A percentile compares a stretch with the other conserved stretches of the same genome.
Evolutionary conservation across 1,140 invertebrate species (phyloP).

Genomic region (Zophobas atratus): DNA sequence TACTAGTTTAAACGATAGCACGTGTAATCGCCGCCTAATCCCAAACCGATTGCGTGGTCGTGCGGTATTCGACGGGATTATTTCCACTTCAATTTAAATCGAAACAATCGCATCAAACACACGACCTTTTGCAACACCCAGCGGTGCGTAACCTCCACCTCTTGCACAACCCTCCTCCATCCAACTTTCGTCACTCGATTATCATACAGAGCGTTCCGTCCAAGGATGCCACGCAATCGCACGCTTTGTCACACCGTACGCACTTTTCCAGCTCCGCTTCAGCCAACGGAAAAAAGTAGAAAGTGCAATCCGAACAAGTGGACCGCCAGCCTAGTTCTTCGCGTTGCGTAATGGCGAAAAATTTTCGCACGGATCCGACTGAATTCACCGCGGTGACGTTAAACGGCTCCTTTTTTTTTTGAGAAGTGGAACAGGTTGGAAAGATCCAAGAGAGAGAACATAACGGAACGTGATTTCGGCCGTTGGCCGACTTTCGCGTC

Average conservation of each 20-base stretch:
- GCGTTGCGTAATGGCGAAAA: constrained; percentile 1
- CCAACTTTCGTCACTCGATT: background rate
- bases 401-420: background rate
- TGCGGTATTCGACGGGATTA: too few relatives aligned
- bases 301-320: background rate
- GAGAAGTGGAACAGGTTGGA: background rate
- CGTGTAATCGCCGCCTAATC: too few relatives aligned
- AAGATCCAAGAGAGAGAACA: background rate
- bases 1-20: too few relatives aligned
- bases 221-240: background rate
- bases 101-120: background rate
- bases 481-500: background rate
- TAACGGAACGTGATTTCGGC: background rate
- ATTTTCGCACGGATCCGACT: constrained; percentile 1
- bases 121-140: background rate
- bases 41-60: too few relatives aligned
- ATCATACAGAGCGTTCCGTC: background rate
- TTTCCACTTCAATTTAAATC: too few relatives aligned
- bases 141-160: background rate
- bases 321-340: background rate
- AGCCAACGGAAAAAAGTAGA: constrained; percentile 2
- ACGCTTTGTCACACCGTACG: background rate
- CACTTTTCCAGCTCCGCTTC: background rate
- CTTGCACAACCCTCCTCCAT: too few relatives aligned
- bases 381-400: background rate